phyloP scores from a whole-genome alignment of 2,113 vertebrate genomes.

The Mesitornis unicolor region DNA sequence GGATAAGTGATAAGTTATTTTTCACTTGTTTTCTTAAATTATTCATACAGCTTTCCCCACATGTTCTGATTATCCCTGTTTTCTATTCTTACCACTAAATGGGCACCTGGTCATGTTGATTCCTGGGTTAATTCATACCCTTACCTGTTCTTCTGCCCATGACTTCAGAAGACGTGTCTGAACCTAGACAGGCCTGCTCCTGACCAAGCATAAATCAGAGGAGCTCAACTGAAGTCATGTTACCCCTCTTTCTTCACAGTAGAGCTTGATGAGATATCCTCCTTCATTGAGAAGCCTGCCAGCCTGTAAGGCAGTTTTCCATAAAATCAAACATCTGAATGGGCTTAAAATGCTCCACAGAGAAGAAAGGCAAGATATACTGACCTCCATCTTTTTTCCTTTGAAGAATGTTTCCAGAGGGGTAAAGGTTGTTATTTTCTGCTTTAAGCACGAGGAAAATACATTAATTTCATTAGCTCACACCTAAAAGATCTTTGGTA shows the following conservation, averaged over 20 bases:
- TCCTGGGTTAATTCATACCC: not conserved
- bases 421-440: not conserved
- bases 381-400: not conserved
- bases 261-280: not conserved
- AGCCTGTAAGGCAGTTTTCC: not conserved
- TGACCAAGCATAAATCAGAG: not conserved
- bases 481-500: slow-evolving; percentile 3
- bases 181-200: not conserved
- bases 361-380: not conserved
- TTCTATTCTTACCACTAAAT: not conserved
- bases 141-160: not conserved
- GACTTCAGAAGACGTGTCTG: not conserved
- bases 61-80: not conserved
- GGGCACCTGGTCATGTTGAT: not conserved
- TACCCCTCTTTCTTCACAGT: not conserved
- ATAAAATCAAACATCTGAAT: not conserved
- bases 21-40: not conserved
- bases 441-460: not conserved
- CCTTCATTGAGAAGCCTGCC: not conserved
- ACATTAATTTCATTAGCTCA: slow-evolving; percentile 18
- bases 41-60: not conserved
- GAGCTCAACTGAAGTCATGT: not conserved
- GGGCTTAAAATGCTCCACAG: not conserved
- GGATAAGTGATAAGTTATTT: not conserved
- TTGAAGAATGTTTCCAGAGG: not conserved